phyloP scores from a whole-genome alignment of 2,888 invertebrate genomes.

The Scaptomyza tumidula region DNA sequence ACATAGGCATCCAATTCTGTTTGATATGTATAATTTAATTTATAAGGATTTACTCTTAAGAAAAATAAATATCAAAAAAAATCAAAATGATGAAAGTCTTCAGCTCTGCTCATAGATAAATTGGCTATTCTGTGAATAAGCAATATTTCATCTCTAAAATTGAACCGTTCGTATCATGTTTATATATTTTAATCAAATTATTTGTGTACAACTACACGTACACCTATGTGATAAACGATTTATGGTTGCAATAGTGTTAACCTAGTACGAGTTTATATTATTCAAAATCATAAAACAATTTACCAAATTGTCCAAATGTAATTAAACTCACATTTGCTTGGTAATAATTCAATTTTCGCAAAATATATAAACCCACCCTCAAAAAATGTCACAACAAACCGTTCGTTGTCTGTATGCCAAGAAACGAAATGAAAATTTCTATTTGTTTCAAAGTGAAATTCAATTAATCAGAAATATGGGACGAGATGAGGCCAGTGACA shows the following conservation, averaged over 20 bases:
- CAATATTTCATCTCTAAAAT: not conserved
- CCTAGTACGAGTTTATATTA: not conserved
- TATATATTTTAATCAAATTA: not conserved
- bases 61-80: too few species aligned
- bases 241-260: not conserved
- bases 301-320: constrained; percentile 22
- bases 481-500: constrained; percentile 22
- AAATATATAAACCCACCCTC: constrained; percentile 22
- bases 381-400: constrained; percentile 71
- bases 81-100: too few species aligned
- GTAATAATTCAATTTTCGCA: constrained; percentile 66
- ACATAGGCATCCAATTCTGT: too few species aligned
- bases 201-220: not conserved
- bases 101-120: not conserved
- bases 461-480: constrained; percentile 73
- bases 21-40: too few species aligned
- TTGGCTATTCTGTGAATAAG: not conserved
- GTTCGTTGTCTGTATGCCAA: constrained; percentile 48
- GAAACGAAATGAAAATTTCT: constrained; percentile 64
- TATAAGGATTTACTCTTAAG: too few species aligned
- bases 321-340: constrained; percentile 51
- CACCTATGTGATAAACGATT: not conserved
- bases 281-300: not conserved
- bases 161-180: not conserved
- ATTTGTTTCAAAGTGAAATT: constrained; percentile 69